Evolutionary conservation across 2,888 invertebrate species (phyloP).

Genomic region (Archaeoteleia sp.): DNA sequence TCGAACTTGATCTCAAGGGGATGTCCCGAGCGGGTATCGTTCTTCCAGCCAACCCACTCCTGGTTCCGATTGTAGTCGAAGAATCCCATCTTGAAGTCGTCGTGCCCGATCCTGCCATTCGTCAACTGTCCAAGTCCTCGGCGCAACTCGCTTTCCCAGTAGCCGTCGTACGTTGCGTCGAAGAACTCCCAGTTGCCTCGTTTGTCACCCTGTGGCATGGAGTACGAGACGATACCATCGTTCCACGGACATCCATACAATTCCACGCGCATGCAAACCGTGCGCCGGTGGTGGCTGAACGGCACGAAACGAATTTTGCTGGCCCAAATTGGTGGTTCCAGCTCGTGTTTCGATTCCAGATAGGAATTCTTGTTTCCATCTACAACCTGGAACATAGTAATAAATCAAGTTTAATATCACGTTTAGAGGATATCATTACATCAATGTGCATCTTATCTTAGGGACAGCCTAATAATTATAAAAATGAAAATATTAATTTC

Average conservation of each 20-base stretch:
- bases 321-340: constrained; percentile 91
- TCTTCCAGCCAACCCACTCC: constrained; percentile 95
- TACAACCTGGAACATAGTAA: constrained; percentile 79
- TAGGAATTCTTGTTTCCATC: constrained; percentile 92
- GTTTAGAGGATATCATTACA: too few relatives aligned
- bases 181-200: constrained; percentile 87
- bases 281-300: constrained; percentile 87
- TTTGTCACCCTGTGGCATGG: constrained; percentile 91
- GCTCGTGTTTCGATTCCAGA: constrained; percentile 83
- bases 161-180: constrained; percentile 90
- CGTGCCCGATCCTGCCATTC: constrained; percentile 87
- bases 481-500: constrained; percentile 5
- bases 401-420: constrained; percentile 7
- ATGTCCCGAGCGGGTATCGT: constrained; percentile 81
- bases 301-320: constrained; percentile 90
- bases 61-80: constrained; percentile 80
- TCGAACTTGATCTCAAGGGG: constrained; percentile 85
- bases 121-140: constrained; percentile 90
- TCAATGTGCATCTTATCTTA: too few relatives aligned
- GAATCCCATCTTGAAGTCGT: constrained; percentile 82
- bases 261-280: constrained; percentile 94
- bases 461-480: too few relatives aligned
- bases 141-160: constrained; percentile 84
- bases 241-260: constrained; percentile 91
- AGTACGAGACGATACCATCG: constrained; percentile 89